Percentiles rank a stretch among this genome's conserved stretches.
Conservation (phyloP, 2,113 vertebrate species). For the Colaptes auratus region DNA sequence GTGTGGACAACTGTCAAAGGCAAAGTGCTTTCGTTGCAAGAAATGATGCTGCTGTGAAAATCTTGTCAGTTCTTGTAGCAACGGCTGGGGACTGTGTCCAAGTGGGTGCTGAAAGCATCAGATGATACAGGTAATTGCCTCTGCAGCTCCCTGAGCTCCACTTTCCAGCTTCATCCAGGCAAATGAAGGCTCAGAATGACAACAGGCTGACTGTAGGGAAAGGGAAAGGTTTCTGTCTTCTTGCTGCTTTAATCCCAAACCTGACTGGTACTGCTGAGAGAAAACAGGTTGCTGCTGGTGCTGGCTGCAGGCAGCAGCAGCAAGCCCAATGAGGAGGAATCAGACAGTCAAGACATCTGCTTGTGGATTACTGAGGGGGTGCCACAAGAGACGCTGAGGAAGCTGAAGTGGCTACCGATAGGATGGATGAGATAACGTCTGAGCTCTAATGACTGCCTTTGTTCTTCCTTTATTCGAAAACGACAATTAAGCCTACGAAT, state of each 20-base stretch:
- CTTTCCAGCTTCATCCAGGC: background rate
- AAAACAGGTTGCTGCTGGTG: background rate
- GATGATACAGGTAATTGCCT: background rate
- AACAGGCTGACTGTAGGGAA: background rate
- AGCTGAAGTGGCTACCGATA: background rate
- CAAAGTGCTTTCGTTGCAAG: background rate
- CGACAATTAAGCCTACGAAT: background rate
- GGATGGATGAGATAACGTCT: constrained; percentile 41
- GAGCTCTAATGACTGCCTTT: background rate
- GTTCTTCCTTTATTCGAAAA: constrained; percentile 25
- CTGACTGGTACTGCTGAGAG: background rate
- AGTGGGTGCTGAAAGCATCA: background rate
- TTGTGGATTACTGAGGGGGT: background rate
- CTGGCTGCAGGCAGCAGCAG: background rate
- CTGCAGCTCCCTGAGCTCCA: background rate
- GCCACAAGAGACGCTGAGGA: background rate
- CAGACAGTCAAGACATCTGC: background rate
- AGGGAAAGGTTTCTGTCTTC: background rate
- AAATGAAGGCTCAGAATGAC: background rate
- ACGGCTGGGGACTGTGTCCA: background rate
- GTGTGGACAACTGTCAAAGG: background rate
- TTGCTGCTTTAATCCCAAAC: background rate
- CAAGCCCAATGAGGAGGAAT: background rate
- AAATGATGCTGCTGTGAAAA: background rate
- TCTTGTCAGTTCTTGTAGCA: background rate